Conservation (phyloP, 37 sponge, comb jelly and placozoan genomes). For the Ephydatia muelleri region DNA sequence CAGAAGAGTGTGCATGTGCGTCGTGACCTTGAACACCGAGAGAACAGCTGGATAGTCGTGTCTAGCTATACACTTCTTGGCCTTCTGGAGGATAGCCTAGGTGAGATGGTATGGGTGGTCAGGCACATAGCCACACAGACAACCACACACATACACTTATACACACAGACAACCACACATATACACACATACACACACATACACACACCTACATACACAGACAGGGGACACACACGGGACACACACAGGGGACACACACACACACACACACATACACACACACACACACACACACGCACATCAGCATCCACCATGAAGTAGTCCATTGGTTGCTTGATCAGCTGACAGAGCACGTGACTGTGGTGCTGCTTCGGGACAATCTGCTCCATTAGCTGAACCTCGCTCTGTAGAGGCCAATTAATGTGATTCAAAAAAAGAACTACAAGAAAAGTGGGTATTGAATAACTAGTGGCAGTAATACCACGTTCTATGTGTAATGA, state of each 20-base stretch:
- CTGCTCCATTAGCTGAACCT: constrained; percentile 69
- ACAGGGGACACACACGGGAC: neutral
- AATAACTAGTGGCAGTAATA: too few species aligned
- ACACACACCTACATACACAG: neutral
- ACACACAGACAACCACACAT: neutral
- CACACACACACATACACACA: neutral
- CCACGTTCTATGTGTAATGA: constrained; percentile 59
- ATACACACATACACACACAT: neutral
- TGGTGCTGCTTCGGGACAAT: constrained; percentile 75
- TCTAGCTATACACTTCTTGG: constrained; percentile 39
- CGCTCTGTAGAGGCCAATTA: constrained; percentile 75
- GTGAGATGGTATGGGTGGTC: neutral
- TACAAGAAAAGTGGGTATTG: too few species aligned
- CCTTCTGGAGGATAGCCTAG: constrained; percentile 30
- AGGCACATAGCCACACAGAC: neutral
- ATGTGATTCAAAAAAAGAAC: too few species aligned
- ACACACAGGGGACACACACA: neutral
- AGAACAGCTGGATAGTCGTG: constrained; percentile 58
- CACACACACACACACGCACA: constrained; percentile 21
- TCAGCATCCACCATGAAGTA: constrained; percentile 78
- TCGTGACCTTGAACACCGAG: constrained; percentile 55
- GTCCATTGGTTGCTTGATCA: constrained; percentile 68
- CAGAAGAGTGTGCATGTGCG: constrained; percentile 46
- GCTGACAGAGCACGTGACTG: constrained; percentile 53
- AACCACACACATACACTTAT: neutral